Percentiles rank a stretch among this genome's conserved stretches.
Evolutionary conservation across 2,888 invertebrate genomes (phyloP).

Genomic region (Zygogramma bicolorata): DNA sequence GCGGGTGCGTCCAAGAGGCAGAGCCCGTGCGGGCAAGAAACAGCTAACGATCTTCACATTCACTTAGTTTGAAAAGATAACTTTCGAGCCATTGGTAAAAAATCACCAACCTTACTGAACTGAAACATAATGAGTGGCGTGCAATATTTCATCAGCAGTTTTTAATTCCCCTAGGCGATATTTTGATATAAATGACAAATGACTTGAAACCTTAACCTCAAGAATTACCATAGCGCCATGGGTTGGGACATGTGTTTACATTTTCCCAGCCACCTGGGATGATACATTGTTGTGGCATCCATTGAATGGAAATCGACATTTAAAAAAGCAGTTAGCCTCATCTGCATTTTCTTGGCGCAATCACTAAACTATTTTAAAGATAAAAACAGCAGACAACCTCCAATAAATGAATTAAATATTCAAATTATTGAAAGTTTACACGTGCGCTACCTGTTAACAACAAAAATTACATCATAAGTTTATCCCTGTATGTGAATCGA

Average conservation of each 20-base stretch:
- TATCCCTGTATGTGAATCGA: conserved; percentile 16
- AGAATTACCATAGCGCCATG: neutral
- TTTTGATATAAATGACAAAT: neutral
- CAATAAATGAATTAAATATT: conserved; percentile 10
- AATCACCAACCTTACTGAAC: too few species aligned
- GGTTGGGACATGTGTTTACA: neutral
- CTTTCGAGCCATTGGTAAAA: too few species aligned
- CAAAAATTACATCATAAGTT: conserved; percentile 12
- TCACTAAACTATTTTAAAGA: neutral
- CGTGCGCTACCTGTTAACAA: conserved; percentile 7
- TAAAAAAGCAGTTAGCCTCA: neutral
- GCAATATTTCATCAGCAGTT: too few species aligned
- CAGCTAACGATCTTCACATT: too few species aligned
- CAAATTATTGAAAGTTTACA: conserved; percentile 6
- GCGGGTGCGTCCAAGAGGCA: too few species aligned
- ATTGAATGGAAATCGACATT: neutral
- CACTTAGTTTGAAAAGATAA: too few species aligned
- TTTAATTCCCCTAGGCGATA: too few species aligned
- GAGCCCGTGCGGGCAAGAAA: too few species aligned
- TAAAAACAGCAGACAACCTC: conserved; percentile 12
- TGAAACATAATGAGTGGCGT: too few species aligned
- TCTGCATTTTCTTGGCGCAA: conserved; percentile 1
- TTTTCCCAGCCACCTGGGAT: neutral
- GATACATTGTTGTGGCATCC: neutral
- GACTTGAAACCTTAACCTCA: neutral